Evolutionary conservation across 2,888 invertebrate species (phyloP).

Genomic region (Drosophila tanythrix): DNA sequence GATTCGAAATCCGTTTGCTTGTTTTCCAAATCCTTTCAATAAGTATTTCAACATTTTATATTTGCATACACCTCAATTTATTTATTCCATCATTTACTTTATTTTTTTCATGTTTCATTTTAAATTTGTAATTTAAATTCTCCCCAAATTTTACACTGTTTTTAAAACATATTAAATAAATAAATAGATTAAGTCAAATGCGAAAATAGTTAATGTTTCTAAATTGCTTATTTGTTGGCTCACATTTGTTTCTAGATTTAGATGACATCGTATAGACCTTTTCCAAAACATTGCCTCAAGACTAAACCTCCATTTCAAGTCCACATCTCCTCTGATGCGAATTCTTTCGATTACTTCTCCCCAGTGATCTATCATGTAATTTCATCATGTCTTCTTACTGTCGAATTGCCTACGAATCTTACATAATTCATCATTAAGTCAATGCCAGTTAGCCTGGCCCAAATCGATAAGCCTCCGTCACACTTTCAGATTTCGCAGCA

Average conservation of each 20-base stretch:
- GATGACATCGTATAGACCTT: neutral
- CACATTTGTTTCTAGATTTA: neutral
- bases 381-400: neutral
- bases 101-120: neutral
- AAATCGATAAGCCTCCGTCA: constrained; percentile 43
- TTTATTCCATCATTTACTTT: neutral
- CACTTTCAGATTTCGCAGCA: constrained; percentile 1
- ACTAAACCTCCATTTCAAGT: neutral
- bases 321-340: neutral
- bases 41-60: neutral
- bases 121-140: neutral
- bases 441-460: constrained; percentile 35
- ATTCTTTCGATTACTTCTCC: too few species aligned
- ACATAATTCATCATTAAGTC: constrained; percentile 21
- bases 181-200: too few species aligned
- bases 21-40: neutral
- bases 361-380: neutral
- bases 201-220: too few species aligned
- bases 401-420: constrained; percentile 13
- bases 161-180: neutral
- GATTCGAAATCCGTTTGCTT: neutral
- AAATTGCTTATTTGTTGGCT: too few species aligned
- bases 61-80: neutral
- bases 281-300: accelerated
- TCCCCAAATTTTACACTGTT: too few species aligned